A percentile compares a stretch with the other conserved stretches of the same genome.
These are phyloP conservation scores for Sceliomorpha sp. DNA, from an alignment of 2,888 invertebrate species.

Conservation along the genomic window DNA sequence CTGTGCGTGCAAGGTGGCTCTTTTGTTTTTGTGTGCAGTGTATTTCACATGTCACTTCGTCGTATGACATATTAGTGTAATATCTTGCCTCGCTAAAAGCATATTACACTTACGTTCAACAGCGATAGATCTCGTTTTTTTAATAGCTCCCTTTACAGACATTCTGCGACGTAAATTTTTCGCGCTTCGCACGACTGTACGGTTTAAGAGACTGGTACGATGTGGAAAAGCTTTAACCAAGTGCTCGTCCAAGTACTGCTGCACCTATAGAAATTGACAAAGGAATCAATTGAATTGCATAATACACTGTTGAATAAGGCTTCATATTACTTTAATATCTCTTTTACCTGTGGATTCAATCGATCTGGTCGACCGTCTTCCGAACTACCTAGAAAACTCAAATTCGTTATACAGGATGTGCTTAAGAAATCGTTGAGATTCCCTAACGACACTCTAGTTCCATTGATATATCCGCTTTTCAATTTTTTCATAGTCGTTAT, in stretches of 20 bases:
- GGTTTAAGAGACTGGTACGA: constrained; percentile 85
- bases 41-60: too few relatives aligned
- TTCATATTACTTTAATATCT: too few relatives aligned
- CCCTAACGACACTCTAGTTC: constrained; percentile 98
- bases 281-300: constrained; percentile 1
- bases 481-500: constrained; percentile 98
- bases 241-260: constrained; percentile 93
- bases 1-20: too few relatives aligned
- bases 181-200: constrained; percentile 78
- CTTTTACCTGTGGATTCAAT: constrained; percentile 74
- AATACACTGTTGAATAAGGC: not conserved
- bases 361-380: constrained; percentile 94
- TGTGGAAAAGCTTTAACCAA: constrained; percentile 89
- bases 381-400: constrained; percentile 96
- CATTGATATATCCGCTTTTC: constrained; percentile 98
- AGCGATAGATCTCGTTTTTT: constrained; percentile 95
- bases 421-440: constrained; percentile 96
- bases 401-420: constrained; percentile 98
- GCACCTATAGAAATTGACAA: constrained; percentile 84
- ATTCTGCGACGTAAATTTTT: constrained; percentile 86
- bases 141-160: constrained; percentile 95
- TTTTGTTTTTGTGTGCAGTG: too few relatives aligned
- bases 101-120: constrained; percentile 87
- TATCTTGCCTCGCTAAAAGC: too few relatives aligned
- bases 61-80: too few relatives aligned